Base-by-base conservation (phyloP, 2,797 vertebrate genomes). In the Trachops cirrhosus region DNA sequence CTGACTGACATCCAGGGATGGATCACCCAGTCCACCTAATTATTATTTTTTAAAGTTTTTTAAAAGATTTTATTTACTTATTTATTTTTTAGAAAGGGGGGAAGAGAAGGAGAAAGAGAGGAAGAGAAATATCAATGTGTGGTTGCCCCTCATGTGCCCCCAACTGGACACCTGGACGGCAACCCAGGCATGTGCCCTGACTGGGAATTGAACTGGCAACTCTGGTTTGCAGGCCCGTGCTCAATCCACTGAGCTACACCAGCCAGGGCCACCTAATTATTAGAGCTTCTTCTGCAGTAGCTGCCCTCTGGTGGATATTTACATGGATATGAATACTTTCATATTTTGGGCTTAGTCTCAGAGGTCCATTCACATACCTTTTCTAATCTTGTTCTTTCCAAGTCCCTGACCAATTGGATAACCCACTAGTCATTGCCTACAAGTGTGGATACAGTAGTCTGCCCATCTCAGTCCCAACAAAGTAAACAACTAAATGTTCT, bases 361-460 rank as follows among this genome's bases (percentile, higher is more conserved):
- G n/a, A 89, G 80, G 74, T 64, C 37, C 34, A 68, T 57, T 62
- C 39, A 86, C 32, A 73, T 59, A 57, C 11, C 32, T 67, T 92
- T 96, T 71, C 37, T 26, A 91, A 41, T 84, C 83, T 84, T 91
- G 64, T 91, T 87, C 78, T 82, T 94, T 67, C 89, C 52, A 88
- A 96, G 70, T 87, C 73, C 83, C 77, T 39, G 37, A 70, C 18
- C 67, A 39, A n/a, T 14, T 44, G 24, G 34, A 79, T 52, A 79
- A 52, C 32, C 39, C 41, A 18, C 26, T 41, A 32, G 39, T 79
- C 54, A 62, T 18, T 91, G 73, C 73, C 62, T 44, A 26, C 1
- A 8, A 92, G 22, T 57, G 48, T 71, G 52, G 54, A 57, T 70
- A 52, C 37, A 70, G 67, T 37, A 16, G n/a, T 50, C 84, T 77